A percentile compares a stretch with the other conserved stretches of the same genome.
Conservation (phyloP, 2,888 invertebrate genomes). For the Dasypogon diadema region DNA sequence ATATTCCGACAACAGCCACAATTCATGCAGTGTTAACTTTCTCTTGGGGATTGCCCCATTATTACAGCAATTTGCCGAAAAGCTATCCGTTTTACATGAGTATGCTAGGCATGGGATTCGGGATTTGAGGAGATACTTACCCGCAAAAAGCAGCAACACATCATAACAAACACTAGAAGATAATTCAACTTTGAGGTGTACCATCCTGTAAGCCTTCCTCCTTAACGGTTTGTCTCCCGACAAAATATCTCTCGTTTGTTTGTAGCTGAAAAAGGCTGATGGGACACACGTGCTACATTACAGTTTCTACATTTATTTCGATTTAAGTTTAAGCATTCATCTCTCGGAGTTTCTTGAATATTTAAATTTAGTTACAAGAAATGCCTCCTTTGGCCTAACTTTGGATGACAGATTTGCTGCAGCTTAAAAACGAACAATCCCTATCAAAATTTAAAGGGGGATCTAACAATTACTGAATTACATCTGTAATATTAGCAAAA, state of each 20-base stretch:
- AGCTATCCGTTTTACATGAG: background rate
- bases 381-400: background rate
- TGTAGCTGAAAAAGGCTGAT: background rate
- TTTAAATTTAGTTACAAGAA: conserved; percentile 52
- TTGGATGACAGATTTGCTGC: too few species aligned
- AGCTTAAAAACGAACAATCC: too few species aligned
- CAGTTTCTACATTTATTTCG: conserved; percentile 14
- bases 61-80: conserved; percentile 19
- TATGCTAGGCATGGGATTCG: background rate
- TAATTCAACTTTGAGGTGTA: background rate
- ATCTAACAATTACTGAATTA: too few species aligned
- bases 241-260: background rate
- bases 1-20: conserved; percentile 2
- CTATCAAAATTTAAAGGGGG: too few species aligned
- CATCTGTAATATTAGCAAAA: too few species aligned
- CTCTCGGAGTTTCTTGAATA: conserved; percentile 50
- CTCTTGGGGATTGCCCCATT: background rate
- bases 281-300: background rate
- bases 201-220: background rate
- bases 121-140: too few species aligned
- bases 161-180: background rate
- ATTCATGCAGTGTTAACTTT: conserved; percentile 13
- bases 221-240: background rate
- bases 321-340: conserved; percentile 51
- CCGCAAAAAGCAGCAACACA: background rate